Percentiles rank a stretch among this genome's conserved stretches.
These are phyloP conservation scores for Chionodraco myersi DNA, from an alignment of 2,113 vertebrate species.

Conservation along the genomic window DNA sequence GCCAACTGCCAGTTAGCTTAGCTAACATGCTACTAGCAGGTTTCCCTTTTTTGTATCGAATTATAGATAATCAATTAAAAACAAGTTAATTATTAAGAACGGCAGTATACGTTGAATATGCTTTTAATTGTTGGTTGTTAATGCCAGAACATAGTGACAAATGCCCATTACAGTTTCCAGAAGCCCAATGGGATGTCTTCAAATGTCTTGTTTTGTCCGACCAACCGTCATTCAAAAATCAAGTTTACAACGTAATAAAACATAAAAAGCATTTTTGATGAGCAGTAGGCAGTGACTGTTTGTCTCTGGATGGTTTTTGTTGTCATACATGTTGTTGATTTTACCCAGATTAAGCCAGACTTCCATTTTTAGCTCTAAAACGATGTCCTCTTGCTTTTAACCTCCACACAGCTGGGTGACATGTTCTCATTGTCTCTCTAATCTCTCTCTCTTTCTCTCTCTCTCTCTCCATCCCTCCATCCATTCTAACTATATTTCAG, in stretches of 20 bases:
- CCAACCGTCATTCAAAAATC: not conserved
- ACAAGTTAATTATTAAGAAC: not conserved
- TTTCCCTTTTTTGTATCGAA: too few species aligned
- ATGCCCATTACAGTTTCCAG: not conserved
- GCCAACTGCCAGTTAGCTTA: too few species aligned
- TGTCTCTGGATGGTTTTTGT: not conserved
- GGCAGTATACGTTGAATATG: not conserved
- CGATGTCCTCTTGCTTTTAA: constrained; percentile 38
- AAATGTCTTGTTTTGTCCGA: not conserved
- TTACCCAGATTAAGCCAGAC: constrained; percentile 35
- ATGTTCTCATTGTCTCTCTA: constrained; percentile 41
- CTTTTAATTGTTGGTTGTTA: not conserved
- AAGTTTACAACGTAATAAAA: not conserved
- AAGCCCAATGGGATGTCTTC: not conserved
- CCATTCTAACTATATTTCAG: constrained; percentile 59
- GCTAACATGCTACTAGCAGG: too few species aligned
- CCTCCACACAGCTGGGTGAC: constrained; percentile 10
- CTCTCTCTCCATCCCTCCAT: constrained; percentile 24
- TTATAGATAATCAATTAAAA: too few species aligned
- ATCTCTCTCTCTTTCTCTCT: constrained; percentile 3
- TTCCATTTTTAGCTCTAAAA: constrained; percentile 42
- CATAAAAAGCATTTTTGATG: not conserved
- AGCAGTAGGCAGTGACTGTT: not conserved
- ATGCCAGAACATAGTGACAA: not conserved
- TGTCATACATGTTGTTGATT: not conserved